Base-by-base conservation (phyloP, 2,113 vertebrate genomes). In the Hemicordylus capensis region DNA sequence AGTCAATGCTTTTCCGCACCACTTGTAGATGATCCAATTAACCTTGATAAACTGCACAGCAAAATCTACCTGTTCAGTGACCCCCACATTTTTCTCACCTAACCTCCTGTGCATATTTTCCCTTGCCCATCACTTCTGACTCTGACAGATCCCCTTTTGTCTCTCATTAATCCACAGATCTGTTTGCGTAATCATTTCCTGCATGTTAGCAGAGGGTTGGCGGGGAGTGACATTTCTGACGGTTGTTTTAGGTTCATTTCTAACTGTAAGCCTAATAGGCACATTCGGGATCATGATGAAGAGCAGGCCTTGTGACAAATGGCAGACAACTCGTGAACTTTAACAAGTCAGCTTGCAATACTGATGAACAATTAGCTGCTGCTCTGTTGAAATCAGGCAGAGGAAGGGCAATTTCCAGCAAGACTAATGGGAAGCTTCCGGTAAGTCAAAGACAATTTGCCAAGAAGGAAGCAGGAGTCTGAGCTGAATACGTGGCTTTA, bases 181-280 rank as follows among this genome's bases (percentile, higher is more conserved):
- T 84, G 86, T 79, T 86, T 82, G 61, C 73, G 88, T 90, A 84
- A 88, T 86, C 70, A 88, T 88, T 90, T 83, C 78, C 86, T 82
- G 81, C 56, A 81, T 67, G 37, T 85, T 54, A 58, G 81, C 58
- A 58, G 31, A 66, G n/a, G 72, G 75, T 81, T 12, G 76, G 7
- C 24, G 24, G 56, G 70, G 44, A n/a, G 28, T 61, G 51, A 44
- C 87, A 59, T 70, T 89, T 72, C 58, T 61, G 46, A 51, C 3
- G 56, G 63, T 80, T 42, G 59, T 80, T 64, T 64, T 78, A 78
- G 75, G 1, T 2, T 83, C 75, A 80, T 78, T 84, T 81, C 58
- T 69, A 72, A 31, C 59, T n/a, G 28, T 69, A 88, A 82, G 48
- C 74, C 59, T 82, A 85, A 84, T 51, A 58, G 85, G 69, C 77